phyloP scores from a whole-genome alignment of 2,888 invertebrate species.

The Chironomus tentans region DNA sequence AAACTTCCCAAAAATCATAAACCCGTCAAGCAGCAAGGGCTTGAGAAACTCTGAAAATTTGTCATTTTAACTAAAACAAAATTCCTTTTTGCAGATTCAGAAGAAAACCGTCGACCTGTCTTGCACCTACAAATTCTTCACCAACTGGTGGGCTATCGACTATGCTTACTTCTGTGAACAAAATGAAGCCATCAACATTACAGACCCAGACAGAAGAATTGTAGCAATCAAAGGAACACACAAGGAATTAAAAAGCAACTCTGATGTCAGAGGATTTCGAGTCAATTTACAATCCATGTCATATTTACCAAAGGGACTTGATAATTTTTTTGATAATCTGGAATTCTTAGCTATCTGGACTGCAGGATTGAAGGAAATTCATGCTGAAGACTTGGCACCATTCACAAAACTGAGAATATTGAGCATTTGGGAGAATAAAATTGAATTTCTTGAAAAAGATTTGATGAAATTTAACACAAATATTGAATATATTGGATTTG shows the following conservation, averaged over 20 bases:
- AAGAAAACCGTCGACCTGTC: not conserved
- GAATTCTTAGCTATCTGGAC: not conserved
- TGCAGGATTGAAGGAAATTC: not conserved
- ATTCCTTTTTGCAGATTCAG: too few species aligned
- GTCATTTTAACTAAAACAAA: too few species aligned
- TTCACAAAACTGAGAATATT: not conserved
- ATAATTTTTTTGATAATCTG: not conserved
- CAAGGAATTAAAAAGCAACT: not conserved
- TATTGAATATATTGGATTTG: slow-evolving; percentile 1
- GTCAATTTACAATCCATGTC: not conserved
- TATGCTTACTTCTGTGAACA: not conserved
- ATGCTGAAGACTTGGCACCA: not conserved
- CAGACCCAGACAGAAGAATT: not conserved
- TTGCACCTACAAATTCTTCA: not conserved
- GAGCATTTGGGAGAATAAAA: not conserved
- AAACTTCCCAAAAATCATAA: too few species aligned
- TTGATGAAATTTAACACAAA: not conserved
- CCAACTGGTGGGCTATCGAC: not conserved
- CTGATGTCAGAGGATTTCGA: not conserved
- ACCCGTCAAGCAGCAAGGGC: too few species aligned
- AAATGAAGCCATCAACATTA: not conserved
- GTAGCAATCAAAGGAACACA: not conserved
- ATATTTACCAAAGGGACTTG: not conserved
- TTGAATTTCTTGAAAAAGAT: not conserved
- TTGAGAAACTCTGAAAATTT: too few species aligned